Conservation (phyloP, 2,888 invertebrate genomes). For the Palloptera scutellata region DNA sequence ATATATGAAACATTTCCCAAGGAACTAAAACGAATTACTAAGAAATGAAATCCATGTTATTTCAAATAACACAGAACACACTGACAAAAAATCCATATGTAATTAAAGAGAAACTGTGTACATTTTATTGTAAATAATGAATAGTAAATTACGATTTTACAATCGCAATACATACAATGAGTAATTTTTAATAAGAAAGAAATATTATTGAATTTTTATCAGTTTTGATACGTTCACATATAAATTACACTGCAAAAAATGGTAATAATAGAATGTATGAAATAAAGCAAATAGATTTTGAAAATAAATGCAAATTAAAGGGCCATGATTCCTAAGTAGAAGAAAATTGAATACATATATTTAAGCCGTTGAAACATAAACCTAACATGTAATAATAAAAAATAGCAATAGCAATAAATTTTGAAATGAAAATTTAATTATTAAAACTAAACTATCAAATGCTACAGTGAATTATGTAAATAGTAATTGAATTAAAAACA, state of each 20-base stretch:
- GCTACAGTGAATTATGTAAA: neutral
- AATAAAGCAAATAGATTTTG: conserved; percentile 5
- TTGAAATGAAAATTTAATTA: neutral
- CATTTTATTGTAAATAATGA: too few relatives aligned
- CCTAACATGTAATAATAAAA: conserved; percentile 9
- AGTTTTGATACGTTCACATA: neutral
- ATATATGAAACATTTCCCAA: too few relatives aligned
- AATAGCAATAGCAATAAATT: conserved; percentile 2
- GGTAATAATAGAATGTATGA: conserved; percentile 2
- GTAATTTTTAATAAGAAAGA: too few relatives aligned
- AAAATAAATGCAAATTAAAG: conserved; percentile 35
- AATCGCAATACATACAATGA: too few relatives aligned
- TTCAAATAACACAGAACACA: too few relatives aligned
- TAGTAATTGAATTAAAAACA: conserved; percentile 3
- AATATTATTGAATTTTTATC: neutral
- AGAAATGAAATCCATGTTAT: too few relatives aligned
- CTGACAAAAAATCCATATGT: too few relatives aligned
- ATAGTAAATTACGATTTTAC: too few relatives aligned
- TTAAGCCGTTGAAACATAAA: neutral
- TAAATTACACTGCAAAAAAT: conserved; percentile 3
- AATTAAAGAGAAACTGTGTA: too few relatives aligned
- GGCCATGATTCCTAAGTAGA: conserved; percentile 53
- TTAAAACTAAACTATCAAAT: neutral
- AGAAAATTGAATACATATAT: conserved; percentile 12
- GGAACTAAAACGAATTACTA: too few relatives aligned